Conservation (phyloP, 2,888 invertebrate species). For the Caenorhabditis sp. region DNA sequence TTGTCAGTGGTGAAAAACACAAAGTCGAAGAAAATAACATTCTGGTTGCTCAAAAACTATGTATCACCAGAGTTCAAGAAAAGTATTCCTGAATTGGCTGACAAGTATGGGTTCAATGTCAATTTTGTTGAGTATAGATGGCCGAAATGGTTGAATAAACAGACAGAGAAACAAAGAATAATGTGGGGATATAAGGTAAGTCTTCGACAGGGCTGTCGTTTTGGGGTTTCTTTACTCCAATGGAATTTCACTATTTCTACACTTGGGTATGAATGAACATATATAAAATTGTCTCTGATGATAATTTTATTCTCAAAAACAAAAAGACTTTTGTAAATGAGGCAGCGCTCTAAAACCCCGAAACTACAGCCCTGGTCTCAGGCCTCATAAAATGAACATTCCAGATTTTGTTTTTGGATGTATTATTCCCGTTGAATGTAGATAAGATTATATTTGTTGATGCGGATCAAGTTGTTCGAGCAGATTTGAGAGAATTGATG, state of each 20-base stretch:
- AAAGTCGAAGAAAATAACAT: slow-evolving; percentile 86
- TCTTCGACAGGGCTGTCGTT: neutral
- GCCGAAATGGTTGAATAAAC: slow-evolving; percentile 97
- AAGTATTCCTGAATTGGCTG: slow-evolving; percentile 91
- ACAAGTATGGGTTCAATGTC: slow-evolving; percentile 93
- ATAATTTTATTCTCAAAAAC: no score
- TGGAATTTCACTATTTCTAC: no score
- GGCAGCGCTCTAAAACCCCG: no score
- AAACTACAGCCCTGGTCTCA: no score
- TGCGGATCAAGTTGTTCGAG: slow-evolving; percentile 83
- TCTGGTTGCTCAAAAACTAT: slow-evolving; percentile 99
- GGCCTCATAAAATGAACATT: neutral
- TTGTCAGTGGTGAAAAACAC: slow-evolving; percentile 84
- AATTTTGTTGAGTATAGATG: slow-evolving; percentile 98
- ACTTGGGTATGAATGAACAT: no score
- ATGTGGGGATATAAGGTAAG: slow-evolving; percentile 83
- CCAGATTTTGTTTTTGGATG: slow-evolving; percentile 94
- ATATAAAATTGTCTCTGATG: no score
- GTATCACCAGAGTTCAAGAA: slow-evolving; percentile 95
- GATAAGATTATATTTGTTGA: slow-evolving; percentile 99
- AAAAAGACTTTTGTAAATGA: no score
- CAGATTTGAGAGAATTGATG: slow-evolving; percentile 69
- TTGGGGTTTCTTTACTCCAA: neutral
- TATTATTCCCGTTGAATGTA: slow-evolving; percentile 93
- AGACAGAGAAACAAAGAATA: slow-evolving; percentile 97